Evolutionary conservation across 1,140 invertebrate species (phyloP).

Genomic region (Spodoptera frugiperda): DNA sequence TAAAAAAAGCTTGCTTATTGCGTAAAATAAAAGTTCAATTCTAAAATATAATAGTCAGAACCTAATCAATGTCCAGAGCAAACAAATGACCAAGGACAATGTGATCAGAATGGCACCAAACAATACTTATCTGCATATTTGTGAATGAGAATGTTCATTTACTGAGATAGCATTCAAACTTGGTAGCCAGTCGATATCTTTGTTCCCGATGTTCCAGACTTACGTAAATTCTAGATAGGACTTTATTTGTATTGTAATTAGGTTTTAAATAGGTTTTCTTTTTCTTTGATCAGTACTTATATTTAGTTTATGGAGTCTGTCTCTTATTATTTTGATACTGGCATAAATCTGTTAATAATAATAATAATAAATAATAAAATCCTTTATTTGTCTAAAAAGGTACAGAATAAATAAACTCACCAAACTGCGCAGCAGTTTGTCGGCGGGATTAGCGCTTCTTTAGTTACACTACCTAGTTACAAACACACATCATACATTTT

Average conservation of each 20-base stretch:
- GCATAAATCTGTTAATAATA: no score
- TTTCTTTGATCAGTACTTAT: background rate
- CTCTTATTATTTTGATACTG: no score
- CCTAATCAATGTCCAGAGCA: conserved; percentile 12
- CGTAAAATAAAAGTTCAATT: no score
- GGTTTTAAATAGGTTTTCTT: background rate
- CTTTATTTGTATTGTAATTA: conserved; percentile 33
- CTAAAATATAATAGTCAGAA: background rate
- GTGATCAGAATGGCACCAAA: conserved; percentile 42
- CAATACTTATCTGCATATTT: conserved; percentile 51
- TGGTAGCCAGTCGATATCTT: conserved; percentile 73
- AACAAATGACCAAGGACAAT: conserved; percentile 26
- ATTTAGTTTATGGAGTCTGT: no score
- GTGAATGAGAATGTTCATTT: conserved; percentile 72
- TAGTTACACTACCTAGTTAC: no score
- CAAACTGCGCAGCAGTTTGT: no score
- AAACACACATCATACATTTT: no score
- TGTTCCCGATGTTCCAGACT: conserved; percentile 59
- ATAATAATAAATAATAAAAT: no score
- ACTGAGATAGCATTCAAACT: conserved; percentile 77
- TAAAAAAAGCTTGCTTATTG: no score
- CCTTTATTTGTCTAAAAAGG: no score
- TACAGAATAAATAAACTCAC: no score
- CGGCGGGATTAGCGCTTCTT: no score
- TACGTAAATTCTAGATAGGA: conserved; percentile 47